Evolutionary conservation across 2,888 invertebrate genomes (phyloP), one percentile per base, ranked within the genome.

Genomic region (Lissonota sp.): DNA sequence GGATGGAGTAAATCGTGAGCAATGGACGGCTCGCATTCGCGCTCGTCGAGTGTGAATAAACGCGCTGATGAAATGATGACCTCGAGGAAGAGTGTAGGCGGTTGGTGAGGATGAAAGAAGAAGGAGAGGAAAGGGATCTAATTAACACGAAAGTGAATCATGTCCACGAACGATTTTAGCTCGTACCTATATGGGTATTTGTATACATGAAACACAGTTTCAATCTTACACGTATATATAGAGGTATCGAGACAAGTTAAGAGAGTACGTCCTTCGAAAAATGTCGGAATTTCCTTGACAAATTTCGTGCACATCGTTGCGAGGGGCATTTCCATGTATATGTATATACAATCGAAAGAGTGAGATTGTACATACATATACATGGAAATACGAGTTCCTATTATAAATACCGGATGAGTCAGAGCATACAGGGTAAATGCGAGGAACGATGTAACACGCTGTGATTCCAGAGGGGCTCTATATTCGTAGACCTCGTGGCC

Each of bases 121-220:
- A 79, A 73, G 83, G 74, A 80, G 26, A 26, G 26, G 3, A 3
- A 26, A 1, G 1, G 70, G 76, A 70, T 74, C 85, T 88, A 87
- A 86, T 88, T 88, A 88, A 82, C 87, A 86, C 83, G 80, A 87
- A 87, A 84, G 70, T 89, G 89, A 89, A 88, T 88, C 88, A 89
- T 78, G 78, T 78, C 51, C 69, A 16, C 16, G 46, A 71, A 83
- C 63, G 82, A 80, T 80, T 84, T 83, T 80, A 83, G 78, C 84
- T 83, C 81, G 80, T 83, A 84, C 70, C 53, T 62, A 67, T 53
- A 69, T 66, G 49, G 42, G 53, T 44, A 70, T 44, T 42, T n/a
- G 6, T 44, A 8, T 39, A 46, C 46, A 63, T 16, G n/a, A 37
- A 57, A 57, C 7, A 8, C 7, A 8, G 1, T 26, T 6, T 10